These are phyloP conservation scores for Balearica regulorum DNA, from an alignment of 2,797 vertebrate species.

Conservation along the genomic window DNA sequence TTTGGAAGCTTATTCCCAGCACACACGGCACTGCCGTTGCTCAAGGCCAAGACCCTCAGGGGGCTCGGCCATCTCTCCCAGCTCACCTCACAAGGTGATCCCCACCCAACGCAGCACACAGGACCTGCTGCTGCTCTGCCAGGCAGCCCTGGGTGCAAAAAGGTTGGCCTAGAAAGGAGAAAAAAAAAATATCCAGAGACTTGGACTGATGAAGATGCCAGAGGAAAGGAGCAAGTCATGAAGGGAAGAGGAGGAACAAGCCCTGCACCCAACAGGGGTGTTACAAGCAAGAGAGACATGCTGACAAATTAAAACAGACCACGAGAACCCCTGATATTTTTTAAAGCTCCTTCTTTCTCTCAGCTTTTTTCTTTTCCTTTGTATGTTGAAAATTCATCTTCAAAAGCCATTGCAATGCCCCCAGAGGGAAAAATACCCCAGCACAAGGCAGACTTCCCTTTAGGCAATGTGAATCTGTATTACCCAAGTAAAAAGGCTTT, in stretches of 20 bases:
- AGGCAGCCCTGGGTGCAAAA: not conserved
- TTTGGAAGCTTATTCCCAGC: not conserved
- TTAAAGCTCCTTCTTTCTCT: conserved; percentile 5
- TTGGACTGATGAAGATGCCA: not conserved
- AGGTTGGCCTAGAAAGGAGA: fast-evolving
- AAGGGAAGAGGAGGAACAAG: not conserved
- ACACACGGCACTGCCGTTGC: not conserved
- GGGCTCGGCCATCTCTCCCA: not conserved
- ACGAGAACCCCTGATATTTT: not conserved
- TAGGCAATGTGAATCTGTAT: conserved; percentile 4
- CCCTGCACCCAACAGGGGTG: not conserved
- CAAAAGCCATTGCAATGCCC: conserved; percentile 9
- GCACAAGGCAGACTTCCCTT: conserved; percentile 27
- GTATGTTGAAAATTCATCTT: conserved; percentile 44
- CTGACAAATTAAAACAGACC: conserved; percentile 49
- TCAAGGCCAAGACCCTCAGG: not conserved
- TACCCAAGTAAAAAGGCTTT: conserved; percentile 29
- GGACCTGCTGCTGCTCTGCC: not conserved
- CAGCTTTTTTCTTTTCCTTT: conserved; percentile 44
- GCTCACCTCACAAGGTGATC: not conserved
- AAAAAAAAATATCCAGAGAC: not conserved
- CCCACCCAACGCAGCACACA: not conserved
- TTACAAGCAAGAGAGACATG: not conserved
- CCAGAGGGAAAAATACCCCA: conserved; percentile 24
- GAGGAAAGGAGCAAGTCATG: not conserved